Base-by-base conservation (phyloP, 2,797 vertebrate genomes). In the Pseudocheirus occidentalis region DNA sequence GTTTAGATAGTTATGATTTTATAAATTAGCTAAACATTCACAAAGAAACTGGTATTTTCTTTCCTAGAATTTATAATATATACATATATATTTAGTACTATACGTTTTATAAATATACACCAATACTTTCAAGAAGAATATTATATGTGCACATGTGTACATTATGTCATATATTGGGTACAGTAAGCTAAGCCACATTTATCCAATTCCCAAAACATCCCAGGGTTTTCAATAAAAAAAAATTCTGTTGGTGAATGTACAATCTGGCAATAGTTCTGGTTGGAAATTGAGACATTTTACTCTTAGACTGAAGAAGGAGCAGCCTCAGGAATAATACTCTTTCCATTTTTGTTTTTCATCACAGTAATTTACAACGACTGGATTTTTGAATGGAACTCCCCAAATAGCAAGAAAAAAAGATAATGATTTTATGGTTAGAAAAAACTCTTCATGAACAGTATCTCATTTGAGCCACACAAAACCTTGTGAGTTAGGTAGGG, bases 361-460 rank as follows among this genome's bases (percentile, higher is more conserved):
- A 93, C 89, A 28, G 21, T 31, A 12, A 91, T 81, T 97, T 93
- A 94, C 16, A 92, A 73, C 95, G 24, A 28, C 46, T 52, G 50
- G 46, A 16, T 57, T 91, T 21, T 89, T 93, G 4, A 81, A 89
- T 92, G 87, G 34, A 94, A 91, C 89, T 90, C 91, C 27, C 46
- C 40, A 46, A 46, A 50, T 46, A 87, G 46, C 40, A 50, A 87
- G 40, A 34, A 46, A 50, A 50, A 40, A 87, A 87, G 66, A 0
- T 81, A 46, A 87, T 27, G 40, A 40, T 27, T 81, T 24, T 46
- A 81, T 46, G 27, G 21, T 46, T 46, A 87, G 9, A 87, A 27
- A 27, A 46, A 27, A 2, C 40, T 50, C 3, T 50, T 87, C 24
- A 27, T 87, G 40, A 27, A 50, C 10, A 50, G 9, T 73, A 50